Conservation (phyloP, 2,113 vertebrate genomes). For the Ciconia maguari region DNA sequence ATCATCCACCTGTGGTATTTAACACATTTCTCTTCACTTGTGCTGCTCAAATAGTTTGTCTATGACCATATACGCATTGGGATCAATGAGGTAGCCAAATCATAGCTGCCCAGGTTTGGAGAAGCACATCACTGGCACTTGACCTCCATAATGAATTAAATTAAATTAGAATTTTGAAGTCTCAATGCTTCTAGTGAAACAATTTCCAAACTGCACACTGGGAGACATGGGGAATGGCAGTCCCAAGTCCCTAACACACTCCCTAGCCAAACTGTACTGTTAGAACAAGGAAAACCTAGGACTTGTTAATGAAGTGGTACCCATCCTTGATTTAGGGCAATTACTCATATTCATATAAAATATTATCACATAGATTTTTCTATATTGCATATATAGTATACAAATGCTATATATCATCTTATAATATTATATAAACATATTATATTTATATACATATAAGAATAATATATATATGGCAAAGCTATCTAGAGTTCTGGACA, state of each 20-base stretch:
- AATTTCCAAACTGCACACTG: fast-evolving
- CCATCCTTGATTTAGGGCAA: background rate
- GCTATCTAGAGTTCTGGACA: background rate
- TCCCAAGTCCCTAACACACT: background rate
- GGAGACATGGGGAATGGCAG: background rate
- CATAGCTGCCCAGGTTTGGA: background rate
- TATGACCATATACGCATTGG: fast-evolving
- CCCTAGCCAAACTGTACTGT: background rate
- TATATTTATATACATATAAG: background rate
- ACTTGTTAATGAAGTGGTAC: background rate
- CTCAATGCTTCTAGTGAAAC: background rate
- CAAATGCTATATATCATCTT: background rate
- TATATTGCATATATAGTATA: background rate
- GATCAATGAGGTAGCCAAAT: background rate
- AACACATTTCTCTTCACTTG: background rate
- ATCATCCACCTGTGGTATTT: background rate
- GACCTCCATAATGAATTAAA: fast-evolving
- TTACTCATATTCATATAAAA: background rate
- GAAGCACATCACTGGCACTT: background rate
- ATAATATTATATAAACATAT: too few species aligned
- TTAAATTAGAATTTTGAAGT: background rate
- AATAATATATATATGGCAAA: background rate
- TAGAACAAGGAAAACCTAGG: background rate
- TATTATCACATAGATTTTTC: too few species aligned
- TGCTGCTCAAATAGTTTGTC: background rate